phyloP scores from a whole-genome alignment of 2,797 vertebrate genomes.

The Lerista edwardsae region DNA sequence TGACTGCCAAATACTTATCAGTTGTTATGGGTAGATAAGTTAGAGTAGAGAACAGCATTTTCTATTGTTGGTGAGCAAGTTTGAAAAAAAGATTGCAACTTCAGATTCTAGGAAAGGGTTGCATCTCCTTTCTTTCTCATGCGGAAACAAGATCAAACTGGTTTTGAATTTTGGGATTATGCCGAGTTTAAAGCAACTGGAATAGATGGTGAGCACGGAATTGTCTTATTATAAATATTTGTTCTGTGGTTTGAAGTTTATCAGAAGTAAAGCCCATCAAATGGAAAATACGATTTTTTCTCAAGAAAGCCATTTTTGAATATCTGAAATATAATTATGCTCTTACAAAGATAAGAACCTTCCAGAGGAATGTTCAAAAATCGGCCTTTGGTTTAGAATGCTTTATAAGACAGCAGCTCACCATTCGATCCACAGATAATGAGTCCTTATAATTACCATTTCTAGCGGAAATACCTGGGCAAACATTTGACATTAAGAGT shows the following conservation, averaged over 20 bases:
- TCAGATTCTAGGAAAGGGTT: not conserved
- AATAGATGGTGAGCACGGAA: not conserved
- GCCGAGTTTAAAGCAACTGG: slow-evolving; percentile 36
- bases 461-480: slow-evolving; percentile 24
- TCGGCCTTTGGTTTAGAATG: slow-evolving; percentile 32
- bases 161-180: slow-evolving; percentile 1
- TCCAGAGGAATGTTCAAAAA: slow-evolving; percentile 41
- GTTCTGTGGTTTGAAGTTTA: slow-evolving; percentile 18
- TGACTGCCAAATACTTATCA: slow-evolving; percentile 8
- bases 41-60: not conserved
- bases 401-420: slow-evolving; percentile 19
- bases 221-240: slow-evolving; percentile 37
- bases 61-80: not conserved
- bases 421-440: slow-evolving; percentile 33
- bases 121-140: not conserved
- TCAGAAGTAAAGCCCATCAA: slow-evolving; percentile 27
- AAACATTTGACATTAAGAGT: slow-evolving; percentile 3
- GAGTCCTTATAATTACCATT: slow-evolving; percentile 15
- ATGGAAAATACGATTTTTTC: slow-evolving; percentile 27
- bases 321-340: slow-evolving; percentile 60
- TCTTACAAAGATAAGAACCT: slow-evolving; percentile 54
- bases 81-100: not conserved
- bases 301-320: slow-evolving; percentile 54
- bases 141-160: not conserved
- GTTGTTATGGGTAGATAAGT: not conserved